Evolutionary conservation across 2,888 invertebrate genomes (phyloP).

Genomic region (Drosophila merina): DNA sequence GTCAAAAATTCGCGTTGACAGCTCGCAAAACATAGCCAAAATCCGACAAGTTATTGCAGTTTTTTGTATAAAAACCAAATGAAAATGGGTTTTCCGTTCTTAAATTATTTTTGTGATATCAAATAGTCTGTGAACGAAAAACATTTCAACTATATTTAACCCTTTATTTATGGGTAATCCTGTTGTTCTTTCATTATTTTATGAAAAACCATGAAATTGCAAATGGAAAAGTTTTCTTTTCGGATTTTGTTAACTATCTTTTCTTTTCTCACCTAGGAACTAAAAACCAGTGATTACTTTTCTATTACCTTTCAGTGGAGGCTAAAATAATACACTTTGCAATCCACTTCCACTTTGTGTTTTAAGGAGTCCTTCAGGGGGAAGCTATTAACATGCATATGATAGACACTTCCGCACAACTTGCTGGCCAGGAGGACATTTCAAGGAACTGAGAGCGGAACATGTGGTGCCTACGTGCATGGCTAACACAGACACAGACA

Average conservation of each 20-base stretch:
- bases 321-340: background rate
- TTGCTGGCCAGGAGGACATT: slow-evolving; percentile 43
- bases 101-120: slow-evolving; percentile 14
- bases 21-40: slow-evolving; percentile 43
- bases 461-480: slow-evolving; percentile 69
- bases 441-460: slow-evolving; percentile 52
- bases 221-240: background rate
- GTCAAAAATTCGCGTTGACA: slow-evolving; percentile 61
- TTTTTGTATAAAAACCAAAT: slow-evolving; percentile 39
- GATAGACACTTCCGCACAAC: slow-evolving; percentile 76
- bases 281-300: background rate
- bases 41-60: slow-evolving; percentile 39
- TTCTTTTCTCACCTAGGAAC: background rate
- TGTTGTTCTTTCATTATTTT: background rate
- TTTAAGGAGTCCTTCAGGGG: slow-evolving; percentile 9
- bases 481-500: slow-evolving; percentile 27
- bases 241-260: background rate
- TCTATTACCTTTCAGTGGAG: slow-evolving; percentile 1
- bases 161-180: too few species aligned
- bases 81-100: background rate
- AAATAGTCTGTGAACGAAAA: too few species aligned
- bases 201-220: background rate
- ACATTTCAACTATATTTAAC: too few species aligned
- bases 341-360: background rate
- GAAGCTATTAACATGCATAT: slow-evolving; percentile 76